phyloP scores from a whole-genome alignment of 2,888 invertebrate species.

The Diachrysia chrysitis region DNA sequence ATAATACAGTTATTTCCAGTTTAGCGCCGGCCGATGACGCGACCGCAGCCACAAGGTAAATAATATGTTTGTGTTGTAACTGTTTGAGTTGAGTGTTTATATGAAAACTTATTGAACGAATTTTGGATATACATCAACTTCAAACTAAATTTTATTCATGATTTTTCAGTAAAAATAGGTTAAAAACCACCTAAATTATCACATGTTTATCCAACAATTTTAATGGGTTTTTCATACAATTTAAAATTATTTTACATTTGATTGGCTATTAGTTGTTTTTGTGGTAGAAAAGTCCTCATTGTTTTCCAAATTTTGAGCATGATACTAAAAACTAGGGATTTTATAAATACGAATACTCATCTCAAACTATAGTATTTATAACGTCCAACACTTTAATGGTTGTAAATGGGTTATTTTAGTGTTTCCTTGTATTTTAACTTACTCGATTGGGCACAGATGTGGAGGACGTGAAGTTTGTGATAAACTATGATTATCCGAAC shows the following conservation, averaged over 20 bases:
- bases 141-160: neutral
- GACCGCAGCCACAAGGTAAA: slow-evolving; percentile 75
- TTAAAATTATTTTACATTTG: neutral
- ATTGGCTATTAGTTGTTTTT: slow-evolving; percentile 1
- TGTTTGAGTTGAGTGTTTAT: slow-evolving; percentile 65
- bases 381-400: slow-evolving; percentile 40
- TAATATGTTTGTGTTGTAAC: slow-evolving; percentile 57
- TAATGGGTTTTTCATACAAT: neutral
- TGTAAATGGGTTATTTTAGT: slow-evolving; percentile 9
- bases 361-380: slow-evolving; percentile 37
- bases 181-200: neutral
- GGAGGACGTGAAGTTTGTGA: slow-evolving; percentile 99
- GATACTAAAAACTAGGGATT: neutral
- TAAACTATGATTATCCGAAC: slow-evolving; percentile 99
- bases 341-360: slow-evolving; percentile 33
- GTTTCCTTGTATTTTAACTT: slow-evolving; percentile 18
- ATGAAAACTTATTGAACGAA: neutral
- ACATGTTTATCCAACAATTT: slow-evolving; percentile 15
- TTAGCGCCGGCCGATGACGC: slow-evolving; percentile 52
- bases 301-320: neutral
- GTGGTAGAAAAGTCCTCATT: neutral
- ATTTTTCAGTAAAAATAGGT: neutral
- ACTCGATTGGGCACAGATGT: slow-evolving; percentile 92
- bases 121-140: neutral
- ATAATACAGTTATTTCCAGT: slow-evolving; percentile 88